Evolutionary conservation across 2,888 invertebrate genomes (phyloP), one percentile per base, ranked within the genome.

Genomic region (Oscheius sp.): DNA sequence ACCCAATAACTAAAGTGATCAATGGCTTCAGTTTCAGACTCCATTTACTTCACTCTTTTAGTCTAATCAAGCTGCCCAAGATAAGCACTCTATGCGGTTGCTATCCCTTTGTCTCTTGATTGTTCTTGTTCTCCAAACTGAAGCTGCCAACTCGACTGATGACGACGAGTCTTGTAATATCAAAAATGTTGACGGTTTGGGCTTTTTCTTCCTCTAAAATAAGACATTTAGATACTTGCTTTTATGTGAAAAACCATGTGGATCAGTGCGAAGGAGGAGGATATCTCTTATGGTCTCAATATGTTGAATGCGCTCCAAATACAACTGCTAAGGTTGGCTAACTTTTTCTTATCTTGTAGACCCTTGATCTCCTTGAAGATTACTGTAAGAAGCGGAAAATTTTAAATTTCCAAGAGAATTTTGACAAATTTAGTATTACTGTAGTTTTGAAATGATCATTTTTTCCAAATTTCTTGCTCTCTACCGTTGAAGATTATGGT

Each of bases 191-290:
- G 45, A 25, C 12, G 61, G 61, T 55, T 17, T 8, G 34, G 4
- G 17, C 6, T 3, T 23, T 2, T 34, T 20, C n/a, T 34, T 2
- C 4, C 48, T 17, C 20, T 17, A 42, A 42, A 31, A 5, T 20
- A 25, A 1, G 5, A 15, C 37, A 3, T 66, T 1, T 52, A 58
- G 75, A 75, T 6, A 39, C 50, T 1, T 81, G 81, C 53, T 71
- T 50, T 0, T 83, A 82, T 46, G 74, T 82, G 6, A 66, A 65
- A 53, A 66, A 73, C 45, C 66, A 82, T 53, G 58, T 55, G 2
- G 79, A 76, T 46, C 71, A 69, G 0, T 83, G 83, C 52, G 83
- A 83, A 68, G 83, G 83, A n/a, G 83, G 83, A 39, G 83, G 83
- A 25, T 83, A 83, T 45, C 66, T 82, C 34, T 57, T 70, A 61